Percentiles rank a stretch among this genome's conserved stretches.
phyloP scores from a whole-genome alignment of 2,888 invertebrate genomes.

The Serrognathus titanus region DNA sequence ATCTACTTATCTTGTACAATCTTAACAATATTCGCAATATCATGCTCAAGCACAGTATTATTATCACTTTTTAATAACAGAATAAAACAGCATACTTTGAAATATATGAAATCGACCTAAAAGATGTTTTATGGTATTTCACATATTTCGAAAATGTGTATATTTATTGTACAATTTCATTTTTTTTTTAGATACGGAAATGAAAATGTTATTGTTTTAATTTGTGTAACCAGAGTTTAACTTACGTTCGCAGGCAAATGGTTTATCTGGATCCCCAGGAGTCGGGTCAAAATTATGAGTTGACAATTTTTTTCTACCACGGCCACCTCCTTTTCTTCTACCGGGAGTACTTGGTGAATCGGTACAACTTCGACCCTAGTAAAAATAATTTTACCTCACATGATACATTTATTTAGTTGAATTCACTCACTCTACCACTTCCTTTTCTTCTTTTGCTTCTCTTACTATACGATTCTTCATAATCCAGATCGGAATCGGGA shows the following conservation, averaged over 20 bases:
- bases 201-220: neutral
- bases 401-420: neutral
- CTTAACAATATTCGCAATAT: constrained; percentile 19
- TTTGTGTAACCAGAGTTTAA: constrained; percentile 34
- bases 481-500: constrained; percentile 90
- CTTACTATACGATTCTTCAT: constrained; percentile 85
- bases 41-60: constrained; percentile 42
- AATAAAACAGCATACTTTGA: constrained; percentile 9
- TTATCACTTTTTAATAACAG: constrained; percentile 13
- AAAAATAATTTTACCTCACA: constrained; percentile 4
- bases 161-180: constrained; percentile 1
- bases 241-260: constrained; percentile 90
- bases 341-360: constrained; percentile 50
- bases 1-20: constrained; percentile 26
- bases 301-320: constrained; percentile 54
- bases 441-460: constrained; percentile 67
- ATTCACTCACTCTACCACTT: constrained; percentile 46
- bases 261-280: constrained; percentile 78
- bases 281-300: constrained; percentile 49
- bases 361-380: constrained; percentile 42
- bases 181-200: neutral
- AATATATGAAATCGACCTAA: constrained; percentile 7
- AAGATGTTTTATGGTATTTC: neutral
- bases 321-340: constrained; percentile 48
- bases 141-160: neutral